Evolutionary conservation across 2,113 vertebrate genomes (phyloP).

Genomic region (Anthoscopus minutus): DNA sequence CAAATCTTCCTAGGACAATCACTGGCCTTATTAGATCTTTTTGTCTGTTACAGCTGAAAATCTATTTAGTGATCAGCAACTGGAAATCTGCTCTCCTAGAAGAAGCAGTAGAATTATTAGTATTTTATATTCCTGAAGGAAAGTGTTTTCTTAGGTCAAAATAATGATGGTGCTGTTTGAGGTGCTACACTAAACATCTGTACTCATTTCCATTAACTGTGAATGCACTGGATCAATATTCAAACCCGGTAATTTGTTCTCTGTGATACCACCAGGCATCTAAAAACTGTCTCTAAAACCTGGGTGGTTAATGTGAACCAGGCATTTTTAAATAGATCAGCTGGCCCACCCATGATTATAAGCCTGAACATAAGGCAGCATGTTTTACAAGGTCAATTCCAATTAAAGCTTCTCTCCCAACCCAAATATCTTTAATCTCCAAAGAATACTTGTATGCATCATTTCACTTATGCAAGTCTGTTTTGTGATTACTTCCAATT

Average conservation of each 20-base stretch:
- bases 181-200: background rate
- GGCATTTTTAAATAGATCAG: conserved; percentile 49
- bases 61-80: background rate
- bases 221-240: background rate
- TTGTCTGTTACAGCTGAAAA: background rate
- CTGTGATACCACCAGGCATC: background rate
- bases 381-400: conserved; percentile 58
- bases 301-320: conserved; percentile 56
- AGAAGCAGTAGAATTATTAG: background rate
- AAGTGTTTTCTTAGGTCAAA: conserved; percentile 1
- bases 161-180: background rate
- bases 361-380: conserved; percentile 45
- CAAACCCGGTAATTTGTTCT: background rate
- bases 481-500: conserved; percentile 34
- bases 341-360: conserved; percentile 68
- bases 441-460: conserved; percentile 44
- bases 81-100: background rate
- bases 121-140: conserved; percentile 5
- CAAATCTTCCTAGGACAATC: background rate
- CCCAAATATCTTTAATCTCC: conserved; percentile 65
- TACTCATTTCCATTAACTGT: background rate
- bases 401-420: conserved; percentile 65
- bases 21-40: background rate
- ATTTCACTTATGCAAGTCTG: conserved; percentile 47
- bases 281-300: conserved; percentile 6